phyloP scores from a whole-genome alignment of 1,140 invertebrate species.

The Globodera rostochiensis region DNA sequence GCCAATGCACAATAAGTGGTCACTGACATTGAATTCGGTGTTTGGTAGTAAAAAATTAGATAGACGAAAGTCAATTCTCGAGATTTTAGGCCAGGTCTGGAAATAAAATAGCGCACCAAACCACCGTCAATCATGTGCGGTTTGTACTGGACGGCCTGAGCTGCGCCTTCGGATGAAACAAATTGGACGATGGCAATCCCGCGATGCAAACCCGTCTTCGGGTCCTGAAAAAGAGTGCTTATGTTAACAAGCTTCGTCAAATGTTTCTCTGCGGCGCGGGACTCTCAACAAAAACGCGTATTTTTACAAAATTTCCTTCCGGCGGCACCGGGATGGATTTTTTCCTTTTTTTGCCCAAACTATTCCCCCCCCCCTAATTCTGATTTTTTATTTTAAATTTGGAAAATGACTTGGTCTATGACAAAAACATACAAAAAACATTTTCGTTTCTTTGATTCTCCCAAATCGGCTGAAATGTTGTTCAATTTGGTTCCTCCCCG shows the following conservation, averaged over 20 bases:
- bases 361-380: not conserved
- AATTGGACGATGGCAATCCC: constrained; percentile 62
- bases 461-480: constrained; percentile 60
- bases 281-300: too few relatives aligned
- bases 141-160: constrained; percentile 49
- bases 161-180: constrained; percentile 46
- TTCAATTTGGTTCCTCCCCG: constrained; percentile 50
- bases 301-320: too few relatives aligned
- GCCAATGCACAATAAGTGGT: too few relatives aligned
- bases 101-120: constrained; percentile 35
- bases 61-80: too few relatives aligned
- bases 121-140: constrained; percentile 63
- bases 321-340: too few relatives aligned
- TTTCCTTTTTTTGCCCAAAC: too few relatives aligned
- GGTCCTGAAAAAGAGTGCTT: constrained; percentile 47
- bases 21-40: too few relatives aligned
- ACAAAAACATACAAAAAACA: constrained; percentile 55
- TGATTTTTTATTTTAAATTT: constrained; percentile 9
- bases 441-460: constrained; percentile 48
- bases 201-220: constrained; percentile 59
- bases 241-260: too few relatives aligned
- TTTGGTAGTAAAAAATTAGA: too few relatives aligned
- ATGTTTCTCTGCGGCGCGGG: too few relatives aligned
- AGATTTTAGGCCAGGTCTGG: too few relatives aligned
- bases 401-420: too few relatives aligned